A percentile compares a stretch with the other conserved stretches of the same genome.
phyloP scores from a whole-genome alignment of 2,797 vertebrate genomes.

The Halcyon leucocephala region DNA sequence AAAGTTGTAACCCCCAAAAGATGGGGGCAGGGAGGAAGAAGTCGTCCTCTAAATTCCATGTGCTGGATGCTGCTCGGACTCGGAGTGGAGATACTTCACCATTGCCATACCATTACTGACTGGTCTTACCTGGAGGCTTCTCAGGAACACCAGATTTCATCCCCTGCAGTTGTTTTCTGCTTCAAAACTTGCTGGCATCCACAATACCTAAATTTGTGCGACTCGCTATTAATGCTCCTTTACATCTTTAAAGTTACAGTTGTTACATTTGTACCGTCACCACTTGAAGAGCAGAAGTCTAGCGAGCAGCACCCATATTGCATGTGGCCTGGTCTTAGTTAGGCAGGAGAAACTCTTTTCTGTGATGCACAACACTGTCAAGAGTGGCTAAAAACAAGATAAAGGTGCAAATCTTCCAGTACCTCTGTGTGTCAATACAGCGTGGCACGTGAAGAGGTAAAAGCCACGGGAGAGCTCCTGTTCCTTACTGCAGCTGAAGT shows the following conservation, averaged over 20 bases:
- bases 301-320: not conserved
- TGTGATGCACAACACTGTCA: not conserved
- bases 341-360: not conserved
- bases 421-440: not conserved
- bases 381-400: not conserved
- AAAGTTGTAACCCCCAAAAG: not conserved
- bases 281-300: not conserved
- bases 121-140: not conserved
- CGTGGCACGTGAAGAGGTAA: no score
- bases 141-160: not conserved
- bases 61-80: not conserved
- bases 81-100: not conserved
- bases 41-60: not conserved
- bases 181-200: not conserved
- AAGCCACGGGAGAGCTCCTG: not conserved
- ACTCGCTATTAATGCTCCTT: not conserved
- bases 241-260: not conserved
- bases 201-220: not conserved
- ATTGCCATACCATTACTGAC: accelerated
- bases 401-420: not conserved
- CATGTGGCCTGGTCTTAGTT: not conserved
- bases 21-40: not conserved
- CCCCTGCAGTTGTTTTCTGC: not conserved
- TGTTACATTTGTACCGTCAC: not conserved
- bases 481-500: not conserved